A percentile compares a stretch with the other conserved stretches of the same genome.
These are phyloP conservation scores for Myotis brandtii DNA, from an alignment of 2,113 vertebrate species.

Conservation along the genomic window DNA sequence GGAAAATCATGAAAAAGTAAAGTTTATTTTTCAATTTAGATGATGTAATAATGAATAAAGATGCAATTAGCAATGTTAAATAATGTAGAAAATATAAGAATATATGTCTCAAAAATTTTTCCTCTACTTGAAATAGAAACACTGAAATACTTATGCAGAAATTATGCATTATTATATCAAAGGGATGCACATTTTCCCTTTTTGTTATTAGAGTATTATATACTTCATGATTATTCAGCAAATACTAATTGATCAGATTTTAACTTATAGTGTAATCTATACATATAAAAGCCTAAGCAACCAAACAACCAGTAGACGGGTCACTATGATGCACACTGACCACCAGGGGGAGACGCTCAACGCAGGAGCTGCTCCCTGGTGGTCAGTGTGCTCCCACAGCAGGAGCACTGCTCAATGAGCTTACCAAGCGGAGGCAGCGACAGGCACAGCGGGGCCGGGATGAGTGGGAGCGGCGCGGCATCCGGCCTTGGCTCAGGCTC, in stretches of 20 bases:
- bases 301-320: too few species aligned
- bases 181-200: background rate
- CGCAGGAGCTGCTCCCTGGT: too few species aligned
- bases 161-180: background rate
- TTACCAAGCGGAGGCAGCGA: too few species aligned
- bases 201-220: background rate
- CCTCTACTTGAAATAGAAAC: background rate
- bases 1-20: conserved; percentile 1
- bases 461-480: too few species aligned
- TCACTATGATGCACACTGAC: too few species aligned
- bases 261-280: background rate
- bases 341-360: too few species aligned
- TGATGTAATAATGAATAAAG: background rate
- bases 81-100: background rate
- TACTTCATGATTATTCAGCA: background rate
- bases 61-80: background rate
- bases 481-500: too few species aligned
- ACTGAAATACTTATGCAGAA: background rate
- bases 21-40: conserved; percentile 36
- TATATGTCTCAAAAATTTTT: background rate
- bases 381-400: too few species aligned
- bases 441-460: too few species aligned
- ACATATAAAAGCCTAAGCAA: too few species aligned
- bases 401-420: too few species aligned
- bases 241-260: conserved; percentile 17